phyloP scores from a whole-genome alignment of 2,113 vertebrate species.

The Herpetotheres cachinnans region DNA sequence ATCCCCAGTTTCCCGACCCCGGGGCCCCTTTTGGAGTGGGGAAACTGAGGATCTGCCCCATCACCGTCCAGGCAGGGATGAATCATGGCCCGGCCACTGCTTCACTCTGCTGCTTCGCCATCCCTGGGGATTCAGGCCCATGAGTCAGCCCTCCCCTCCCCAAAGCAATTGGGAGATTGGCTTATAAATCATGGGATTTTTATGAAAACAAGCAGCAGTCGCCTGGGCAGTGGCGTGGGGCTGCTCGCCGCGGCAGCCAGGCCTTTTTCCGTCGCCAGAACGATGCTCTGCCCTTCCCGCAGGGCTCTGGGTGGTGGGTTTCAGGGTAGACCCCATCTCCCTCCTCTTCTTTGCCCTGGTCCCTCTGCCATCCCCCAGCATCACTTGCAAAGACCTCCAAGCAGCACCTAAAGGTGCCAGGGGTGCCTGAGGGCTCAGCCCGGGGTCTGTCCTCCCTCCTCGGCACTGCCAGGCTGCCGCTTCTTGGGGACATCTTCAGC shows the following conservation, averaged over 20 bases:
- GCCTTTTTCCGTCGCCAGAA: accelerated
- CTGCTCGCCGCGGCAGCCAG: accelerated
- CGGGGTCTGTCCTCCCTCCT: accelerated
- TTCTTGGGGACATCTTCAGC: background rate
- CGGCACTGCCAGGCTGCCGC: accelerated
- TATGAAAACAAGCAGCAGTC: background rate
- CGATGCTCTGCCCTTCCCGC: accelerated
- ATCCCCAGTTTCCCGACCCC: accelerated
- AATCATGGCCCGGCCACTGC: accelerated
- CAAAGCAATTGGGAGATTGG: background rate
- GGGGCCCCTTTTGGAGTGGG: accelerated
- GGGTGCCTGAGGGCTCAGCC: accelerated
- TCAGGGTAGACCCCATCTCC: background rate
- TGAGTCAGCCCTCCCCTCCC: background rate
- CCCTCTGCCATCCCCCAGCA: background rate
- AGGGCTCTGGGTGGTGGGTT: background rate
- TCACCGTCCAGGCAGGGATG: background rate
- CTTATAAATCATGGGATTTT: background rate
- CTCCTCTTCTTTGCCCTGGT: background rate
- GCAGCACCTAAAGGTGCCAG: background rate
- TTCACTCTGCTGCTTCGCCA: accelerated
- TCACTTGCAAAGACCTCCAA: background rate
- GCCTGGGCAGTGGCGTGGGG: background rate
- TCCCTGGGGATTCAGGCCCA: background rate
- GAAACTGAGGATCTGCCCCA: background rate